phyloP scores from a whole-genome alignment of 2,797 vertebrate species.

The Parauchenoglanis punctatus region DNA sequence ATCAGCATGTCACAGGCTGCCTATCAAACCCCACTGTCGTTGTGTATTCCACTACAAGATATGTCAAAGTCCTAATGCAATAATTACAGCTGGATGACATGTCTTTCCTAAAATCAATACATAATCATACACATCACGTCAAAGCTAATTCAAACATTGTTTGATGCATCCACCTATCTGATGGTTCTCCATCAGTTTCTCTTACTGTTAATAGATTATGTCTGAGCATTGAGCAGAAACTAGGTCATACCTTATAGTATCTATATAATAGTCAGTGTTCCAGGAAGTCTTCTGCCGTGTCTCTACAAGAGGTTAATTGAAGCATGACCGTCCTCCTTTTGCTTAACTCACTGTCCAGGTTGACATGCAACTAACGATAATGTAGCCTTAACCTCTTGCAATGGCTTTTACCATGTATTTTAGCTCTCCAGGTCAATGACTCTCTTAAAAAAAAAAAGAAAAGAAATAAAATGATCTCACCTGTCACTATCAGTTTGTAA shows the following conservation, averaged over 20 bases:
- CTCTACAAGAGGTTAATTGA: conserved; percentile 47
- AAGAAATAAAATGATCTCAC: neutral
- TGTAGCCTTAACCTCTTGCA: neutral
- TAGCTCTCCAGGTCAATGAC: conserved; percentile 32
- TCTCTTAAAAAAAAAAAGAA: neutral
- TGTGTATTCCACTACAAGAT: conserved; percentile 54
- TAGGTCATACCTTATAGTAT: neutral
- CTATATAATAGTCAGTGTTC: neutral
- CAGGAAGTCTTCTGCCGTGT: conserved; percentile 7
- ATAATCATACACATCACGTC: conserved; percentile 54
- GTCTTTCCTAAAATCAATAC: conserved; percentile 67
- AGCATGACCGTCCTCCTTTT: conserved; percentile 38
- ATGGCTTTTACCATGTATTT: conserved; percentile 21
- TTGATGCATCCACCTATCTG: neutral
- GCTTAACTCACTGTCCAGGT: conserved; percentile 29
- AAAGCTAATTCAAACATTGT: conserved; percentile 39
- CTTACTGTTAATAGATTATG: neutral
- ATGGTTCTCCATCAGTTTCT: neutral
- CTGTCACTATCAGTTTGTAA: conserved; percentile 38
- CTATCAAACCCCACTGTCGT: conserved; percentile 68
- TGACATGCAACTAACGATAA: conserved; percentile 31
- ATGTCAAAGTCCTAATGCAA: conserved; percentile 57
- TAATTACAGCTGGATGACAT: conserved; percentile 56
- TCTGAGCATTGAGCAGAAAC: neutral
- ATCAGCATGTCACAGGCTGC: conserved; percentile 72